Percentiles rank a stretch among this genome's conserved stretches.
These are phyloP conservation scores for Callitettix versicolor DNA, from an alignment of 1,140 invertebrate species.

Conservation along the genomic window DNA sequence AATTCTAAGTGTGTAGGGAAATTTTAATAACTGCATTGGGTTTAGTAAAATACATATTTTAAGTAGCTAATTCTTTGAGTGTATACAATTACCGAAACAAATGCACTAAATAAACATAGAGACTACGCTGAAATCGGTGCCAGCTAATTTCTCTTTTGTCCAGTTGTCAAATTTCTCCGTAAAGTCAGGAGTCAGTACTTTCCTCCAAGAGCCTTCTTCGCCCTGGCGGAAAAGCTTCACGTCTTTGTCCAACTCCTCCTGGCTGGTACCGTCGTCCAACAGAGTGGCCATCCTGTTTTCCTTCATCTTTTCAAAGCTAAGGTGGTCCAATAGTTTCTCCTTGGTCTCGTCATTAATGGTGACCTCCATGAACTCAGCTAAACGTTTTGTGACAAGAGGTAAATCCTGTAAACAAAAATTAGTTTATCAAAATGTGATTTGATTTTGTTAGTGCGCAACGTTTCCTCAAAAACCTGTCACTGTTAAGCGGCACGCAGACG, in stretches of 20 bases:
- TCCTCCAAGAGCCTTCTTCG: slow-evolving; percentile 22
- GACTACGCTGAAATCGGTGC: slow-evolving; percentile 20
- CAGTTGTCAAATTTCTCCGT: slow-evolving; percentile 44
- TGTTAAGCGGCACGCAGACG: no score
- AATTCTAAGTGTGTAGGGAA: no score
- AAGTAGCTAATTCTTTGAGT: no score
- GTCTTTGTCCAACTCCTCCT: slow-evolving; percentile 29
- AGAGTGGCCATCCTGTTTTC: slow-evolving; percentile 19
- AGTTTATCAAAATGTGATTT: no score
- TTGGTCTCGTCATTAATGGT: slow-evolving; percentile 50
- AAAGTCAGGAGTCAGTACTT: slow-evolving; percentile 38
- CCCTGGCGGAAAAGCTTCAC: slow-evolving; percentile 49
- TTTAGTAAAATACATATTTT: no score
- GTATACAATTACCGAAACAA: no score
- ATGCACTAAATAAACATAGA: slow-evolving; percentile 4
- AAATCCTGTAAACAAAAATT: slow-evolving; percentile 37
- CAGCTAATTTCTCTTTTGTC: slow-evolving; percentile 37
- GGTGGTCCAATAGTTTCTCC: slow-evolving; percentile 51
- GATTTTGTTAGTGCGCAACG: no score
- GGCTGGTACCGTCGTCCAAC: slow-evolving; percentile 20
- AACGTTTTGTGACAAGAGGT: slow-evolving; percentile 45
- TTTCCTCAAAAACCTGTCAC: no score
- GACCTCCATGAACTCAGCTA: slow-evolving; percentile 63
- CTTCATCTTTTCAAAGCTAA: slow-evolving; percentile 57
- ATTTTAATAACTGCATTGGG: no score